Evolutionary conservation across 2,113 vertebrate genomes (phyloP).

Genomic region (Antigone vipio): DNA sequence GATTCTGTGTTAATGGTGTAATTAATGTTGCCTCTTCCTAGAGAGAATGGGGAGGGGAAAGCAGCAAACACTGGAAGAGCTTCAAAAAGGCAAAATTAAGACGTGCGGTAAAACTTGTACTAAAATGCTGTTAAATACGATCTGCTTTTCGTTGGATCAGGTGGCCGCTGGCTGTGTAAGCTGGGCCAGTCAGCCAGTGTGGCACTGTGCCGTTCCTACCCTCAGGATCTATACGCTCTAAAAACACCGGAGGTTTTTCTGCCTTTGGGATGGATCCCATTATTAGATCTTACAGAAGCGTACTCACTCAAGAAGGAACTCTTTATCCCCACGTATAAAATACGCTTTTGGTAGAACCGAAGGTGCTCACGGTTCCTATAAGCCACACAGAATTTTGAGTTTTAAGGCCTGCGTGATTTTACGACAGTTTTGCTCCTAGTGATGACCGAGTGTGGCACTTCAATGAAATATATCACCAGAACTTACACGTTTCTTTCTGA

Average conservation of each 20-base stretch:
- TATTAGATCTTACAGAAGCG: not conserved
- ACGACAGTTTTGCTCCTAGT: not conserved
- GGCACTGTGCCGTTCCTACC: fast-evolving
- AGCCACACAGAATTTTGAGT: not conserved
- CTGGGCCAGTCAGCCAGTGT: no score
- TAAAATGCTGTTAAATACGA: not conserved
- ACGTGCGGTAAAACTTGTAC: no score
- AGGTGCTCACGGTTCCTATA: not conserved
- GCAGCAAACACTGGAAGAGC: not conserved
- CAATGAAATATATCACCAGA: not conserved
- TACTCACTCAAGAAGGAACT: not conserved
- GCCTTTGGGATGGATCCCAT: not conserved
- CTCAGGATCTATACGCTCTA: not conserved
- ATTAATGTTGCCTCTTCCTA: not conserved
- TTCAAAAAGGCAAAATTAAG: not conserved
- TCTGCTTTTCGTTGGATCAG: not conserved
- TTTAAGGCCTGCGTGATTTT: not conserved
- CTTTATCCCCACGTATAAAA: not conserved
- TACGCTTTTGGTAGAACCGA: not conserved
- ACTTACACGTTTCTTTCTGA: not conserved
- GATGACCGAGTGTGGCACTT: not conserved
- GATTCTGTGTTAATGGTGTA: not conserved
- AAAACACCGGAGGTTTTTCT: not conserved
- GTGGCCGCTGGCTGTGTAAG: not conserved
- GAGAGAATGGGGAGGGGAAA: not conserved